Conservation (phyloP, 2,888 invertebrate species). For the Spicauda simplicius region DNA sequence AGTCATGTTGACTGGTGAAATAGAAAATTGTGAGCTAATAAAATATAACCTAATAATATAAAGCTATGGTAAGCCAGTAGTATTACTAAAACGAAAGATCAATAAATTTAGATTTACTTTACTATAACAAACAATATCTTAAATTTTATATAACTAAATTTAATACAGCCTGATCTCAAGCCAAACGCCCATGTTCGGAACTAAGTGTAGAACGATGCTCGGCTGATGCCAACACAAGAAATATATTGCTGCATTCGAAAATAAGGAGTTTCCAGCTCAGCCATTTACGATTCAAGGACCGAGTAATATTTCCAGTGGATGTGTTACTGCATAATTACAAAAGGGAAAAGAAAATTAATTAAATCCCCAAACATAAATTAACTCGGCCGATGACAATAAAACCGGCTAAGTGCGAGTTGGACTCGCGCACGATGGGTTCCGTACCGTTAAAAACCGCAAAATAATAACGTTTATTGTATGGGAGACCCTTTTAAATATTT, state of each 20-base stretch:
- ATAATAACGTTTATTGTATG: too few relatives aligned
- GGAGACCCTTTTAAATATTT: too few relatives aligned
- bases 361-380: conserved; percentile 45
- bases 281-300: conserved; percentile 1
- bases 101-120: neutral
- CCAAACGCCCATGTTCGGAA: conserved; percentile 32
- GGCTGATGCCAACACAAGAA: conserved; percentile 33
- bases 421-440: too few relatives aligned
- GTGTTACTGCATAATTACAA: conserved; percentile 12
- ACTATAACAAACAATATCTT: neutral
- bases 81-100: neutral
- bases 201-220: conserved; percentile 20
- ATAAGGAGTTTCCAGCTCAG: conserved; percentile 17
- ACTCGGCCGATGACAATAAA: conserved; percentile 45
- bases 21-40: too few relatives aligned
- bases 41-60: too few relatives aligned
- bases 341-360: conserved; percentile 56
- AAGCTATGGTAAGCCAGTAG: too few relatives aligned
- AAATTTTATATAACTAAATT: conserved; percentile 27
- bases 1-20: too few relatives aligned
- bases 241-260: conserved; percentile 27
- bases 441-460: too few relatives aligned
- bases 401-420: too few relatives aligned
- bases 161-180: conserved; percentile 35
- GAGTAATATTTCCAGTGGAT: conserved; percentile 10